Percentiles rank a stretch among this genome's conserved stretches.
Conservation (phyloP, 2,797 vertebrate species). For the Cossypha polioptera region DNA sequence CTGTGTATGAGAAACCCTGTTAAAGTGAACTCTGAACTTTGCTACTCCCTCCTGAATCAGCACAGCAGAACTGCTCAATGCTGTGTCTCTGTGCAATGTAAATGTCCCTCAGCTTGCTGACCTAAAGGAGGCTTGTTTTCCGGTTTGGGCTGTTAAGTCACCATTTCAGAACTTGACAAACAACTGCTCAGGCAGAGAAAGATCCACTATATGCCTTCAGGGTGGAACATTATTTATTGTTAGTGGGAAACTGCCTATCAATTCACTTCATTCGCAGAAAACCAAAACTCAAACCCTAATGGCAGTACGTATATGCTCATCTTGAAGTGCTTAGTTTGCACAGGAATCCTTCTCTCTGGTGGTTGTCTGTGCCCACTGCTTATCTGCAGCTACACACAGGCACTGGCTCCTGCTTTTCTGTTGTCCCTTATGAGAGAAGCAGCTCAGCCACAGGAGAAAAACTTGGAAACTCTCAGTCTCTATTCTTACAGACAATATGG, state of each 20-base stretch:
- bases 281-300: neutral
- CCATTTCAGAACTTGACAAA: neutral
- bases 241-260: neutral
- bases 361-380: neutral
- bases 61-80: neutral
- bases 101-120: neutral
- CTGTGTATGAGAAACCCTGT: neutral
- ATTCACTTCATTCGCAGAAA: neutral
- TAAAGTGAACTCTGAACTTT: neutral
- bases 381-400: neutral
- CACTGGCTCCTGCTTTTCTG: neutral
- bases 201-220: neutral
- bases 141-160: neutral
- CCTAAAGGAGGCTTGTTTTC: neutral
- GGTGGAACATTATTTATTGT: neutral
- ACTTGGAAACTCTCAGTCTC: neutral
- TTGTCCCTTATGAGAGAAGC: neutral
- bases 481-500: neutral
- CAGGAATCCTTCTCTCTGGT: neutral
- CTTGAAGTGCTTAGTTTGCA: neutral
- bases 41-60: neutral
- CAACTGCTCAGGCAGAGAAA: neutral
- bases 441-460: neutral
- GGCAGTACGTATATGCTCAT: fast-evolving
- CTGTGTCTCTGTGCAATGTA: neutral